Evolutionary conservation across 1,140 invertebrate species (phyloP), one percentile per base, ranked within the genome.

Genomic region (Babylonia areolata): DNA sequence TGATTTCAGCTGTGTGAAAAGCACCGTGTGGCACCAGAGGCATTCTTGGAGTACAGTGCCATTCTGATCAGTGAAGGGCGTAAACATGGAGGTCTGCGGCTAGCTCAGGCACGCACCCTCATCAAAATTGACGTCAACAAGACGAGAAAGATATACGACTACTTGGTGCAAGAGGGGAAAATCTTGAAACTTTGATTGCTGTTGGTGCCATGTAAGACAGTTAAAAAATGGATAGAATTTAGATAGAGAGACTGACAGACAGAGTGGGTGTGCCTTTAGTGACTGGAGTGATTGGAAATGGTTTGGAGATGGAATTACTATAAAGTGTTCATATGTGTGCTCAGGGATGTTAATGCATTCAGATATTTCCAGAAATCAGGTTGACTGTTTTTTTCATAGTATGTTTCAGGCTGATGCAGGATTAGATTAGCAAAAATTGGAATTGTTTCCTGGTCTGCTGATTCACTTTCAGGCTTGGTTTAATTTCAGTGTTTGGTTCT

Each of bases 111-210:
- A 0, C 95, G 98, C 75, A 95, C 95, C 46, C 94, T 98, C 12
- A 95, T 98, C 20, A 98, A 98, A 94, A 98, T 98, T 87, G 97
- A 98, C 95, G 98, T 98, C 1, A 98, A 98, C 94, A 98, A 98
- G 94, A 98, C 97, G 3, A 95, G 97, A 84, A 97, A 97, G 93
- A 96, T 98, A 73, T 98, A 97, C 95, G 97, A 98, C 94, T 97
- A 97, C 94, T 95, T 98, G 3, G 91, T 97, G 9, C 92, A 96
- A 81, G 95, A 97, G 91, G 97, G 97, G 20, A 96, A 96, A 91
- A 96, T 97, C 11, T 90, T 88, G 37, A 93, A 93, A 90, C 89
- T 90, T 33, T 80, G 77, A 64, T 51, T 40, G 46, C 17, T 51
- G 17, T 51, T 9, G 17, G 2, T 51, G 46, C n/a, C n/a, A n/a